Evolutionary conservation across 2,888 invertebrate species (phyloP).

Genomic region (Myathropa florea): DNA sequence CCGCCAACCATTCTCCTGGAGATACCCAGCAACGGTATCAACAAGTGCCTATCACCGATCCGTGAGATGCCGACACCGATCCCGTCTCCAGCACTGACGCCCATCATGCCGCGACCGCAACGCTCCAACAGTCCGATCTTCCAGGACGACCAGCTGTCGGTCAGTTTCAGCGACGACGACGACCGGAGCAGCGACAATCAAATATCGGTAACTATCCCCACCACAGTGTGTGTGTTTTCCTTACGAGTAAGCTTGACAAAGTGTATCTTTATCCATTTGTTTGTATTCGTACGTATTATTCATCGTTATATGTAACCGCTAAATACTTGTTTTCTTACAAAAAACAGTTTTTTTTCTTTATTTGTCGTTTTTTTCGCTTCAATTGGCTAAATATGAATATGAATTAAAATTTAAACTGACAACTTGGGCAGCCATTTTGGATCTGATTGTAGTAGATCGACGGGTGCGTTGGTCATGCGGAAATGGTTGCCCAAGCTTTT

Average conservation of each 20-base stretch:
- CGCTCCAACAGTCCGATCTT: slow-evolving; percentile 75
- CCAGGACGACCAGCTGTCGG: slow-evolving; percentile 75
- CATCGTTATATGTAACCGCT: slow-evolving; percentile 54
- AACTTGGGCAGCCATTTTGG: slow-evolving; percentile 1
- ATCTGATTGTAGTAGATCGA: neutral
- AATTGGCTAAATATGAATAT: slow-evolving; percentile 42
- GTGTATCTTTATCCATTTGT: slow-evolving; percentile 41
- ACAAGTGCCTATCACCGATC: slow-evolving; percentile 90
- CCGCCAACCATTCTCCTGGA: slow-evolving; percentile 89
- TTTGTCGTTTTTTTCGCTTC: slow-evolving; percentile 33
- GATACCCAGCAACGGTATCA: slow-evolving; percentile 85
- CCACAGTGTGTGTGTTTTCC: slow-evolving; percentile 11
- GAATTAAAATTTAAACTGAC: neutral
- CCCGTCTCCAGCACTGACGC: slow-evolving; percentile 87
- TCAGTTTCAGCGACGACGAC: slow-evolving; percentile 81
- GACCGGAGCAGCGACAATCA: slow-evolving; percentile 76
- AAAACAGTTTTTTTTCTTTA: neutral
- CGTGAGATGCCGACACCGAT: slow-evolving; percentile 89
- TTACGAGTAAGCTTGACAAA: slow-evolving; percentile 54
- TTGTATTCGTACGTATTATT: slow-evolving; percentile 38
- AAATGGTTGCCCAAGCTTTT: slow-evolving; percentile 5
- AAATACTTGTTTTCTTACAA: neutral
- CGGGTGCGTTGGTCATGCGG: neutral
- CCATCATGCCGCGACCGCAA: slow-evolving; percentile 82
- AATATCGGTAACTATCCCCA: slow-evolving; percentile 73